Conservation (phyloP, 2,888 invertebrate species). For the Cancer borealis region DNA sequence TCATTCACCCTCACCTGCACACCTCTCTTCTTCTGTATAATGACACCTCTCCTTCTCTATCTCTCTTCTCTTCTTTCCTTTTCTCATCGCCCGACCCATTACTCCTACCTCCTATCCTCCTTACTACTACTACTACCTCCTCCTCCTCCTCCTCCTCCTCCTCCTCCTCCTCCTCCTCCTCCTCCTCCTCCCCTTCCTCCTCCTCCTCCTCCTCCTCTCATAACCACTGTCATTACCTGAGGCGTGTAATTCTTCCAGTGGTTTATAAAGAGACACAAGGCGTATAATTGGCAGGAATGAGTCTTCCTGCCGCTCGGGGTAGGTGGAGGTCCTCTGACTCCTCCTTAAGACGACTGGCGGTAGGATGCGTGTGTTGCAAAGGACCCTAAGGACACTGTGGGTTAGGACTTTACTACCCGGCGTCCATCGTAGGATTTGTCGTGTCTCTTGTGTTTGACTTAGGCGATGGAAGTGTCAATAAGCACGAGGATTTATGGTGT, state of each 20-base stretch:
- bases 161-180: neutral
- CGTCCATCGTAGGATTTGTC: slow-evolving; percentile 13
- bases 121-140: neutral
- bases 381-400: neutral
- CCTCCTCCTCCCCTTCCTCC: neutral
- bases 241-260: slow-evolving; percentile 43
- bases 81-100: neutral
- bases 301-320: neutral
- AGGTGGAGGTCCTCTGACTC: neutral
- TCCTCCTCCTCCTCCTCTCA: neutral
- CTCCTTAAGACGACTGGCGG: neutral
- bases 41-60: slow-evolving; percentile 7
- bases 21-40: neutral
- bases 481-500: neutral
- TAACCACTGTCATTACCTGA: slow-evolving; percentile 52
- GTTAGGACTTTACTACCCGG: neutral
- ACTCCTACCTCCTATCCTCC: neutral
- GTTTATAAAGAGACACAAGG: slow-evolving; percentile 53
- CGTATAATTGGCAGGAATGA: slow-evolving; percentile 45
- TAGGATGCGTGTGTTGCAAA: neutral
- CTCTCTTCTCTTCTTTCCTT: neutral
- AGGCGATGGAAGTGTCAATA: slow-evolving; percentile 5
- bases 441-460: slow-evolving; percentile 10
- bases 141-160: neutral
- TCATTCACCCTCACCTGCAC: neutral